Evolutionary conservation across 2,113 vertebrate species (phyloP).

Genomic region (Danionella cerebrum): DNA sequence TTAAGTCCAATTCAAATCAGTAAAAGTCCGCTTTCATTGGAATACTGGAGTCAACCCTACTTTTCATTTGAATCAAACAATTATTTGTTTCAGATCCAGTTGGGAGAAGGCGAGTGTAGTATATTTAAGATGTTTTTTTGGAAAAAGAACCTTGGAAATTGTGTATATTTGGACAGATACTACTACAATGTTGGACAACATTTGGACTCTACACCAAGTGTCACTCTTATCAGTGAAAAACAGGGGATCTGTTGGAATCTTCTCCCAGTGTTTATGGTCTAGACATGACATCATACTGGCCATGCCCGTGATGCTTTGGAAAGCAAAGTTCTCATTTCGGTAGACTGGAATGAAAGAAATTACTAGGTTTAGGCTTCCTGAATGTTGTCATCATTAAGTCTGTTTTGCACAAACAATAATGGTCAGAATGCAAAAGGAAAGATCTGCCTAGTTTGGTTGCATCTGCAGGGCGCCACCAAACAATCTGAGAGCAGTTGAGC

Average conservation of each 20-base stretch:
- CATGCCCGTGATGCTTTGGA: no score
- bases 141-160: no score
- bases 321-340: background rate
- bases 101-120: no score
- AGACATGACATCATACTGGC: background rate
- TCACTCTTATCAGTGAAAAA: constrained; percentile 1
- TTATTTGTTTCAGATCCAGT: no score
- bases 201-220: background rate
- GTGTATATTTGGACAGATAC: no score
- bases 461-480: background rate
- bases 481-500: background rate
- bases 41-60: no score
- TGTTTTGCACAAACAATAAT: background rate
- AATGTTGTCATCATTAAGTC: background rate
- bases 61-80: no score
- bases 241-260: background rate
- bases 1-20: no score
- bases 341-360: background rate
- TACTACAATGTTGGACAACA: background rate
- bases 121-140: no score
- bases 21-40: no score
- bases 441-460: background rate
- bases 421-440: background rate
- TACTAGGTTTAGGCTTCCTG: background rate
- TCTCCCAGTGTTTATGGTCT: background rate